These are phyloP conservation scores for Actinemys pallida DNA, from an alignment of 2,113 vertebrate species.

Conservation along the genomic window DNA sequence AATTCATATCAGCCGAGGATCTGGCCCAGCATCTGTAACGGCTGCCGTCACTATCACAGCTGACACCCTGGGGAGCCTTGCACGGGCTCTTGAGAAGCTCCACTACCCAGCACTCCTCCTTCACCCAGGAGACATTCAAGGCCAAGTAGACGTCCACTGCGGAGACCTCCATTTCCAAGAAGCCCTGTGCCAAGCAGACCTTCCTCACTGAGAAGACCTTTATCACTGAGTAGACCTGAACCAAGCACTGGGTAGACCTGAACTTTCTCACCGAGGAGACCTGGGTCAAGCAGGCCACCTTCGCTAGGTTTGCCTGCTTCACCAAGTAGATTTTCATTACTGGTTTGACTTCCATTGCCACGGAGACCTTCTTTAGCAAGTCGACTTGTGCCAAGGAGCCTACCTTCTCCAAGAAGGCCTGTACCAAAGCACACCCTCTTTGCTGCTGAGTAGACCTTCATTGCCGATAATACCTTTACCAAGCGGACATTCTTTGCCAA, in stretches of 20 bases:
- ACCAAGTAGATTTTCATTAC: background rate
- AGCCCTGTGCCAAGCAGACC: background rate
- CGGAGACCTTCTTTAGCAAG: background rate
- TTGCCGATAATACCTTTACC: background rate
- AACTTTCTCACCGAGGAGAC: background rate
- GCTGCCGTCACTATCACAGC: fast-evolving
- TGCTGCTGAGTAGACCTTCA: fast-evolving
- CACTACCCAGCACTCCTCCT: background rate
- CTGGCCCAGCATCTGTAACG: background rate
- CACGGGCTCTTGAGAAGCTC: background rate
- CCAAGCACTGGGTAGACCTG: background rate
- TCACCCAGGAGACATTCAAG: background rate
- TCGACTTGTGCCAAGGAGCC: fast-evolving
- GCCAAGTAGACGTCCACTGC: background rate
- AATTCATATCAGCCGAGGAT: no score
- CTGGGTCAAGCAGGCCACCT: background rate
- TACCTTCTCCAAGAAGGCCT: conserved; percentile 24
- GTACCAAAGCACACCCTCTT: conserved; percentile 1
- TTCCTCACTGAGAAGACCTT: background rate
- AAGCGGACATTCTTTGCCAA: conserved; percentile 16
- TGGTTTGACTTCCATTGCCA: background rate
- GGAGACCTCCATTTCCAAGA: background rate
- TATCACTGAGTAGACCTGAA: background rate
- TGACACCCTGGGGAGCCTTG: background rate
- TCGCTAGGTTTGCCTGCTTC: conserved; percentile 20